phyloP scores from a whole-genome alignment of 2,888 invertebrate genomes.

The Smittia aterrima region DNA sequence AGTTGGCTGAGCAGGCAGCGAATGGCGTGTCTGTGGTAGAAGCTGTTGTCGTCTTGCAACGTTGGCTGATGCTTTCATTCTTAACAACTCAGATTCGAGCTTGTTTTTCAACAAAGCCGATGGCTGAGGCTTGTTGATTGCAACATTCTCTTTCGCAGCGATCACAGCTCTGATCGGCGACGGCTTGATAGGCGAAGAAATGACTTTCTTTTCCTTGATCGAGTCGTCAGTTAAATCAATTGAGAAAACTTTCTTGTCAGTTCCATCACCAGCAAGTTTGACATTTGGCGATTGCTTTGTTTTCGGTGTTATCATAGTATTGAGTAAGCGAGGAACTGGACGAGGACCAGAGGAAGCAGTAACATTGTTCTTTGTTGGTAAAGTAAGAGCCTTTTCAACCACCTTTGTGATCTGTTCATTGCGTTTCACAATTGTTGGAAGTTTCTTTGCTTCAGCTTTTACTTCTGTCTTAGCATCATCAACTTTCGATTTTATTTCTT shows the following conservation, averaged over 20 bases:
- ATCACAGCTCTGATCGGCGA: background rate
- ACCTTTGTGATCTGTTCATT: background rate
- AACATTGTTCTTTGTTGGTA: slow-evolving; percentile 1
- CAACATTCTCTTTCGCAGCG: slow-evolving; percentile 32
- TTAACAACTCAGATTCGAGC: slow-evolving; percentile 21
- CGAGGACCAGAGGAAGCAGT: background rate
- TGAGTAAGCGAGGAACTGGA: slow-evolving; percentile 19
- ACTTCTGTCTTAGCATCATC: background rate
- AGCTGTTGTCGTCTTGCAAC: background rate
- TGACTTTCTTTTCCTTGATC: background rate
- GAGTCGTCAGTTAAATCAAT: slow-evolving; percentile 11
- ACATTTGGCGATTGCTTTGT: slow-evolving; percentile 26
- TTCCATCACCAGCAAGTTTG: slow-evolving; percentile 22
- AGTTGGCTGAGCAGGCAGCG: background rate
- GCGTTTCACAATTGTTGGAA: background rate
- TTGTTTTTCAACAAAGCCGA: slow-evolving; percentile 21
- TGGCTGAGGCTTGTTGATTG: slow-evolving; percentile 23
- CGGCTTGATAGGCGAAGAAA: background rate
- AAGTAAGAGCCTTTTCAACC: background rate
- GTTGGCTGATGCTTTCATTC: slow-evolving; percentile 33
- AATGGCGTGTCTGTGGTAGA: background rate
- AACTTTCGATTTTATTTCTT: background rate
- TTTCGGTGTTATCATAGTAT: slow-evolving; percentile 27
- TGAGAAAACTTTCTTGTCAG: slow-evolving; percentile 29
- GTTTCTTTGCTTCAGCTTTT: background rate